phyloP scores from a whole-genome alignment of 2,113 vertebrate species.

The Callithrix jacchus region DNA sequence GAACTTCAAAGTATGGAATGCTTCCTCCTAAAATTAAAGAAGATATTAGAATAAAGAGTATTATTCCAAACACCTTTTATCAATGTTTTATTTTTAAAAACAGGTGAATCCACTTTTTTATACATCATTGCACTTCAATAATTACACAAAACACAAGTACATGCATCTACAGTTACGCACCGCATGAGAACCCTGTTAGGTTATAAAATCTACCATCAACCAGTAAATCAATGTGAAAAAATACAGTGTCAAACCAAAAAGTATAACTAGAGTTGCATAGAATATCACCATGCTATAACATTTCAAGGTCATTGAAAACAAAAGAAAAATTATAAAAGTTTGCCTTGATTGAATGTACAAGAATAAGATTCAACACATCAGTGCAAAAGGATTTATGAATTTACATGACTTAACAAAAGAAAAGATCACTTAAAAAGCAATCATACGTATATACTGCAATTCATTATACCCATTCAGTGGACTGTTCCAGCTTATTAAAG shows the following conservation, averaged over 20 bases:
- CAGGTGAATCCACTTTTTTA: conserved; percentile 93
- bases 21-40: not conserved
- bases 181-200: conserved; percentile 87
- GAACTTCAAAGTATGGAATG: not conserved
- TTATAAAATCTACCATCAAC: conserved; percentile 89
- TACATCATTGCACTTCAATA: conserved; percentile 96
- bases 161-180: conserved; percentile 96
- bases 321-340: conserved; percentile 90
- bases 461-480: conserved; percentile 72
- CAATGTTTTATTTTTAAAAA: conserved; percentile 97
- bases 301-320: conserved; percentile 82
- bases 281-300: conserved; percentile 96
- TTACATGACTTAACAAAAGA: conserved; percentile 87
- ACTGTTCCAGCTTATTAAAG: conserved; percentile 79
- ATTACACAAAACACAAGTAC: conserved; percentile 94
- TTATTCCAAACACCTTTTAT: conserved; percentile 73
- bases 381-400: conserved; percentile 96
- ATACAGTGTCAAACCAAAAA: conserved; percentile 90
- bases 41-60: conserved; percentile 66
- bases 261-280: conserved; percentile 97
- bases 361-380: conserved; percentile 93
- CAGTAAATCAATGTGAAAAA: conserved; percentile 86
- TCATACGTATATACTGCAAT: conserved; percentile 83
- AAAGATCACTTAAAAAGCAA: conserved; percentile 87
- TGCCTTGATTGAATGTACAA: conserved; percentile 89